Conservation (phyloP, 2,113 vertebrate genomes). For the Silurus asotus region DNA sequence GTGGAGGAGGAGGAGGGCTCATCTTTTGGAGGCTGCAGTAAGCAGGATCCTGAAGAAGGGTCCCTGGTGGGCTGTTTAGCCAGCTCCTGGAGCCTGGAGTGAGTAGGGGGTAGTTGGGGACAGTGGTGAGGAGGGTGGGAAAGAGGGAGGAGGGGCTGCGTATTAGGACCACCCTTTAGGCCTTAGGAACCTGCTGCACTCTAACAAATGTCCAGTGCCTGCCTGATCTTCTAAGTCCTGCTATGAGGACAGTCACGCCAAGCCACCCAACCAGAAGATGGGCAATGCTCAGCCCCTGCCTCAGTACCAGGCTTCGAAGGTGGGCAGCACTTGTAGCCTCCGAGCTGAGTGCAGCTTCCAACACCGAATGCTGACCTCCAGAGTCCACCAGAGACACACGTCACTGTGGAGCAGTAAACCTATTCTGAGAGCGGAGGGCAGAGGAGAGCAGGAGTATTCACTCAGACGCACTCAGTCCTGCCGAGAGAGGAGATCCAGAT, state of each 20-base stretch:
- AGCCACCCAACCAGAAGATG: slow-evolving; percentile 74
- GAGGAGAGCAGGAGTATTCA: slow-evolving; percentile 48
- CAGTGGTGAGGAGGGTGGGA: slow-evolving; percentile 55
- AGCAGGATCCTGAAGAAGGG: slow-evolving; percentile 34
- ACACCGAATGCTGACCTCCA: slow-evolving; percentile 73
- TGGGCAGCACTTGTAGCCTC: slow-evolving; percentile 36
- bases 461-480: slow-evolving; percentile 48
- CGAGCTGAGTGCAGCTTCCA: slow-evolving; percentile 65
- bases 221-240: slow-evolving; percentile 77
- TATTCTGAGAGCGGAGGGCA: slow-evolving; percentile 56
- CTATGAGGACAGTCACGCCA: slow-evolving; percentile 70
- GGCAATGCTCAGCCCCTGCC: slow-evolving; percentile 72
- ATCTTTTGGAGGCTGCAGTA: slow-evolving; percentile 38
- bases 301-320: slow-evolving; percentile 56
- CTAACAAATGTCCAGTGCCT: slow-evolving; percentile 81
- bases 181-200: slow-evolving; percentile 66
- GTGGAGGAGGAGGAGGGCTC: slow-evolving; percentile 19
- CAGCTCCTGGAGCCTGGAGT: slow-evolving; percentile 51
- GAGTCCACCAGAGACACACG: slow-evolving; percentile 73
- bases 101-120: slow-evolving; percentile 53
- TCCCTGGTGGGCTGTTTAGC: slow-evolving; percentile 65
- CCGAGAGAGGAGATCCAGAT: slow-evolving; percentile 65
- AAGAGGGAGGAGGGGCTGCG: slow-evolving; percentile 55
- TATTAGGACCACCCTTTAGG: slow-evolving; percentile 41
- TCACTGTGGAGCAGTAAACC: slow-evolving; percentile 83